Evolutionary conservation across 2,888 invertebrate genomes (phyloP), one percentile per base, ranked within the genome.

Genomic region (Amiota mariae): DNA sequence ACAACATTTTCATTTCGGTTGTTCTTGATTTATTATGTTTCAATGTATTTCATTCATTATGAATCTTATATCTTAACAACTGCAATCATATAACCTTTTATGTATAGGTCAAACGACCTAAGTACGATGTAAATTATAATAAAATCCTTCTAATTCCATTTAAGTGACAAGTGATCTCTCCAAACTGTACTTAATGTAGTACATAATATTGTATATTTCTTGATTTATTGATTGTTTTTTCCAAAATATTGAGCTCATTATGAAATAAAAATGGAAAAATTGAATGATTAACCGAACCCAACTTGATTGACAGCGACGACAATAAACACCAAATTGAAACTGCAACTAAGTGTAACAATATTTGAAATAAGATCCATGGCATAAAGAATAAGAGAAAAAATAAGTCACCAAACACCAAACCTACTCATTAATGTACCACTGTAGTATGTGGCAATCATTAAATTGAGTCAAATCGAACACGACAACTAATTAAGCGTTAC

Each of bases 401-500:
- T 46, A 64, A 36, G 36, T 36, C 36, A 6, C 36, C 36, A 36
- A 36, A 57, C 15, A 57, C n/a, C 13, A 49, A 51, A 68, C 67
- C 67, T 54, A 68, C 54, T 15, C n/a, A 68, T 20, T 51, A 18
- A 36, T 68, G 24, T 54, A 10, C 11, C 24, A 47, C 67, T 24
- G 0, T 36, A n/a, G 51, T 68, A 68, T 68, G 67, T 68, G 67
- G 67, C 67, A 68, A 68, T 68, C 67, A 68, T 68, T 68, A 68
- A 68, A 68, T 24, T 24, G 51, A 68, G 48, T 48, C 66, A 66
- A 72, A 72, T 67, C 68, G 57, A 61, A 68, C 72, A 68, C 59
- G 61, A 68, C 59, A 68, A 72, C 72, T 72, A 72, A 72, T 72
- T 72, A 72, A 72, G 51, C 15, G 51, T 54, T 48, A 10, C 72